phyloP scores from a whole-genome alignment of 2,797 vertebrate species.

The Glyptemys insculpta region DNA sequence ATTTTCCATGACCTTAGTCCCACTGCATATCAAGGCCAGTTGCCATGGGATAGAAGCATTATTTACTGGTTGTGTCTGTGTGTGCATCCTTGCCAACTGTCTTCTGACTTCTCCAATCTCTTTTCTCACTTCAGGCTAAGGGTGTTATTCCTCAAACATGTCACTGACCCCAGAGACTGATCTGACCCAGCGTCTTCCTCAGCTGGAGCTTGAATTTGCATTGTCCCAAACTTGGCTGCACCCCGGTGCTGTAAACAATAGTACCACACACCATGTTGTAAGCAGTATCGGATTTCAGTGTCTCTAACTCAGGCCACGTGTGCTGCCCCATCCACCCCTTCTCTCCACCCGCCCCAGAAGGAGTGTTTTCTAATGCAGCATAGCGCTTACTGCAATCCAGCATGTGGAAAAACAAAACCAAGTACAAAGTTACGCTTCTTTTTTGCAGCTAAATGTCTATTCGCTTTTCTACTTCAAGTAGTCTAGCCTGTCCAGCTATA shows the following conservation, averaged over 20 bases:
- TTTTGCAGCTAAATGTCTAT: rapidly evolving
- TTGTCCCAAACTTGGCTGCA: neutral
- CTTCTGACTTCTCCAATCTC: neutral
- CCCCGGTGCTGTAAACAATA: neutral
- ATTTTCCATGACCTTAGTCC: neutral
- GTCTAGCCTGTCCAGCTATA: rapidly evolving
- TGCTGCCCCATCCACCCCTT: neutral
- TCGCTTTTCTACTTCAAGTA: neutral
- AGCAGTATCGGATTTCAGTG: rapidly evolving
- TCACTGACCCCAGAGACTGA: neutral
- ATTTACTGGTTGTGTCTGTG: neutral
- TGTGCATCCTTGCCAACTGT: neutral
- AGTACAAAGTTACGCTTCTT: neutral
- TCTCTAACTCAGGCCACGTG: rapidly evolving
- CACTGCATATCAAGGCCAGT: neutral
- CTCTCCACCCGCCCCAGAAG: neutral
- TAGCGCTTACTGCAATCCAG: neutral
- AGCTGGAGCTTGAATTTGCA: neutral
- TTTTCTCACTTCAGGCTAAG: neutral
- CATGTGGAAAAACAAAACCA: rapidly evolving
- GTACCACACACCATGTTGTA: neutral
- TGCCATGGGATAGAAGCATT: neutral
- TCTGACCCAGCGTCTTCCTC: neutral
- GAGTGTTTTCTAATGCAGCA: rapidly evolving
- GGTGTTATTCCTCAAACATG: neutral